Evolutionary conservation across 2,888 invertebrate genomes (phyloP).

Genomic region (Hedychridium roseum): DNA sequence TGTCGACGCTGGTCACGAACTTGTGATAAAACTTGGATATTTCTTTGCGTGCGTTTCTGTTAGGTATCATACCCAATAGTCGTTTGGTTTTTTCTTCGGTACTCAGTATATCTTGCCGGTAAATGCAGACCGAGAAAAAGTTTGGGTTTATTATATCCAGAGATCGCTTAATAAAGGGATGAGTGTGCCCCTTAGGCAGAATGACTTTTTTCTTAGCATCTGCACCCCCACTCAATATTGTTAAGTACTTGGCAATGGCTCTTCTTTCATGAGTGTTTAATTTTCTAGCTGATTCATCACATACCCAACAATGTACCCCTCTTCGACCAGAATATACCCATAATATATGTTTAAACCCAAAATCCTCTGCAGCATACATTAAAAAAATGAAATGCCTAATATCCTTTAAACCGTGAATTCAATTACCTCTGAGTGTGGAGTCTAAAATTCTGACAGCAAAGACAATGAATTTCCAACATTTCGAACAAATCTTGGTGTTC

Average conservation of each 20-base stretch:
- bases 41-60: not conserved
- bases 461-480: constrained; percentile 71
- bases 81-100: not conserved
- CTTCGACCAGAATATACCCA: constrained; percentile 97
- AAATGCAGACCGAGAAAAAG: constrained; percentile 2
- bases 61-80: constrained; percentile 6
- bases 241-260: not conserved
- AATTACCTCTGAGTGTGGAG: constrained; percentile 57
- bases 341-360: constrained; percentile 87
- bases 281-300: constrained; percentile 82
- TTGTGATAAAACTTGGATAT: not conserved
- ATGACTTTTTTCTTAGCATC: not conserved
- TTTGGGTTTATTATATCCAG: not conserved
- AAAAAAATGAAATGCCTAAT: not conserved
- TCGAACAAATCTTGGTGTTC: constrained; percentile 68
- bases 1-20: not conserved
- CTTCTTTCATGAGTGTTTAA: constrained; percentile 69
- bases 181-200: not conserved
- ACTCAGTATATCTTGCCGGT: constrained; percentile 8
- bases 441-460: constrained; percentile 70
- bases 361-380: constrained; percentile 77
- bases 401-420: not conserved
- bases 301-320: constrained; percentile 98
- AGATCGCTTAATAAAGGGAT: not conserved
- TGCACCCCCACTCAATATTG: not conserved